These are phyloP conservation scores for Himalopsyche anomala DNA, from an alignment of 2,888 invertebrate genomes.

Conservation along the genomic window DNA sequence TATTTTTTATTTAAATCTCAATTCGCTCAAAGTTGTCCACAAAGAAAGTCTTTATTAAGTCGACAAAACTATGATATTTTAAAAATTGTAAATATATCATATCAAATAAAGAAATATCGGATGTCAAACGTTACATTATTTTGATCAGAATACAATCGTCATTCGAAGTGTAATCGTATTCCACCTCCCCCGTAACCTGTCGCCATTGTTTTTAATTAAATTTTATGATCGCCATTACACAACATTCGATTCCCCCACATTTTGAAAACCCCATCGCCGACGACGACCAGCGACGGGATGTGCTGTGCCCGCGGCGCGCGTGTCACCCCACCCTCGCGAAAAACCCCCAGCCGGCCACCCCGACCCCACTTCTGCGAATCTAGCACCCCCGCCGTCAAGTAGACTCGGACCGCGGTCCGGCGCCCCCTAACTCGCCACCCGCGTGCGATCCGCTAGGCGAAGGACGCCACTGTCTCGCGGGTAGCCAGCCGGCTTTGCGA, in stretches of 20 bases:
- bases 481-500: slow-evolving; percentile 17
- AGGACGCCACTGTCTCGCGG: slow-evolving; percentile 40
- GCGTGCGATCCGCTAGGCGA: background rate
- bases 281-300: slow-evolving; percentile 31
- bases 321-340: slow-evolving; percentile 39
- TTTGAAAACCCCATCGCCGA: slow-evolving; percentile 15
- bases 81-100: no score
- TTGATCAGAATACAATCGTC: no score
- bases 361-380: slow-evolving; percentile 1
- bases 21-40: no score
- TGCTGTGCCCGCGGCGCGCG: slow-evolving; percentile 44
- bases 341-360: background rate
- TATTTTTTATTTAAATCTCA: no score
- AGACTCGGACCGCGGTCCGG: slow-evolving; percentile 42
- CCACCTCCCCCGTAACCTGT: no score
- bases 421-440: slow-evolving; percentile 2
- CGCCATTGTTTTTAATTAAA: no score
- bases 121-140: no score
- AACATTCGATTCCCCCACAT: slow-evolving; percentile 8
- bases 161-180: no score
- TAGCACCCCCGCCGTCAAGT: slow-evolving; percentile 22
- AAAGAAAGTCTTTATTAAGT: no score
- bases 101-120: no score
- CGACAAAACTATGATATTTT: no score
- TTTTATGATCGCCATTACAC: slow-evolving; percentile 2